phyloP scores from a whole-genome alignment of 2,113 vertebrate species.

The Campylomormyrus numenius region DNA sequence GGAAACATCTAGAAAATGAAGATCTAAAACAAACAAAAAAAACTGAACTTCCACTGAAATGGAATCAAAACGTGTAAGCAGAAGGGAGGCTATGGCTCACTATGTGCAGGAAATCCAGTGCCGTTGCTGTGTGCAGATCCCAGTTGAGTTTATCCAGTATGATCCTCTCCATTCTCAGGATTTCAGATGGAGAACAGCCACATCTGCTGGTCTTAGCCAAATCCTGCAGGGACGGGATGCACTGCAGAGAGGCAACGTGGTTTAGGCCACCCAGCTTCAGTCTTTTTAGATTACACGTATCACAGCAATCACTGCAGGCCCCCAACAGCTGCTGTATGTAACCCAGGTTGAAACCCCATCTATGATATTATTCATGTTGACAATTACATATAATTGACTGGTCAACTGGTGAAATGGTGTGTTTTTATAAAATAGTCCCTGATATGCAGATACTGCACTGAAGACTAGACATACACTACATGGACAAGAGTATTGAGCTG shows the following conservation, averaged over 20 bases:
- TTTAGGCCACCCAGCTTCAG: background rate
- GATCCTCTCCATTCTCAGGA: slow-evolving; percentile 93
- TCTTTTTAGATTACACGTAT: background rate
- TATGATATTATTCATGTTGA: background rate
- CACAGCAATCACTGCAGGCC: background rate
- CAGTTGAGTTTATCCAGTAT: slow-evolving; percentile 94
- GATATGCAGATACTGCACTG: too few species aligned
- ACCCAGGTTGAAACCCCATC: background rate
- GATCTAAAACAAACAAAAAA: background rate
- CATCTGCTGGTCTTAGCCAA: slow-evolving; percentile 81
- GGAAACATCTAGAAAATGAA: background rate
- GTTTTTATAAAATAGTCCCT: too few species aligned
- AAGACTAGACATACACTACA: too few species aligned
- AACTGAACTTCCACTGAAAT: background rate
- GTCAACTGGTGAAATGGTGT: background rate
- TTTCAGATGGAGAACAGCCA: slow-evolving; percentile 89
- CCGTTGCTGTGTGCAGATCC: slow-evolving; percentile 88
- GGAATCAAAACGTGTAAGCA: background rate
- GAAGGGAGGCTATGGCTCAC: slow-evolving; percentile 54
- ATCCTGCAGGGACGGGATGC: slow-evolving; percentile 80
- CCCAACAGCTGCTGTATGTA: background rate
- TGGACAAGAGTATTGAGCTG: too few species aligned
- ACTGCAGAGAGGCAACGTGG: slow-evolving; percentile 49
- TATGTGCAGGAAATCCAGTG: slow-evolving; percentile 94
- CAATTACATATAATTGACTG: background rate